phyloP scores from a whole-genome alignment of 2,113 vertebrate genomes.

The Thalassarche chlororhynchos region DNA sequence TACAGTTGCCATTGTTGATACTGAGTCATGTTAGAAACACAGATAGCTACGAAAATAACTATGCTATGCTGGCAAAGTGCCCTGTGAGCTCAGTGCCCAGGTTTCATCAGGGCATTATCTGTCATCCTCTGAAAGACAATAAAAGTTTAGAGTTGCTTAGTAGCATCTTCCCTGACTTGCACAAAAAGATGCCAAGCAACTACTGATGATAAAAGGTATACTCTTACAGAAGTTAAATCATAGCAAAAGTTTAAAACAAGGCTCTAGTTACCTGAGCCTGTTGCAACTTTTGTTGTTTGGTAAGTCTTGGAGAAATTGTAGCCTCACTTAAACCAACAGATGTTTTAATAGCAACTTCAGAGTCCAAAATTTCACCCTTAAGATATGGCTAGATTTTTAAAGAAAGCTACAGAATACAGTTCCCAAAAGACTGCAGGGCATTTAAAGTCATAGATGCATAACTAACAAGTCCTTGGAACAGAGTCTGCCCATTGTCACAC shows the following conservation, averaged over 20 bases:
- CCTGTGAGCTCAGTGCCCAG: not conserved
- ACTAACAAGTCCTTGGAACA: not conserved
- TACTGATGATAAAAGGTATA: not conserved
- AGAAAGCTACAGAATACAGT: not conserved
- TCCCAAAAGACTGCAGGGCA: not conserved
- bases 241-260: not conserved
- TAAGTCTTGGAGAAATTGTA: not conserved
- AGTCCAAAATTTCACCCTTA: not conserved
- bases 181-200: not conserved
- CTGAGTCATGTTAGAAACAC: not conserved
- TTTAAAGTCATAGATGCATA: not conserved
- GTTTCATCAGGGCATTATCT: slow-evolving; percentile 4
- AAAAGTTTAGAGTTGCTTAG: not conserved
- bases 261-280: not conserved
- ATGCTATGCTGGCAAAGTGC: not conserved
- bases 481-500: not conserved
- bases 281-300: not conserved
- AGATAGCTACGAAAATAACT: not conserved
- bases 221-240: not conserved
- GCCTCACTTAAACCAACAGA: not conserved
- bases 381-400: not conserved
- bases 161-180: not conserved
- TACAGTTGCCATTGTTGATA: not conserved
- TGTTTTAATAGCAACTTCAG: not conserved
- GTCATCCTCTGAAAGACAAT: not conserved